A percentile compares a stretch with the other conserved stretches of the same genome.
These are phyloP conservation scores for Ectemnius lituratus DNA, from an alignment of 2,888 invertebrate species.

Conservation along the genomic window DNA sequence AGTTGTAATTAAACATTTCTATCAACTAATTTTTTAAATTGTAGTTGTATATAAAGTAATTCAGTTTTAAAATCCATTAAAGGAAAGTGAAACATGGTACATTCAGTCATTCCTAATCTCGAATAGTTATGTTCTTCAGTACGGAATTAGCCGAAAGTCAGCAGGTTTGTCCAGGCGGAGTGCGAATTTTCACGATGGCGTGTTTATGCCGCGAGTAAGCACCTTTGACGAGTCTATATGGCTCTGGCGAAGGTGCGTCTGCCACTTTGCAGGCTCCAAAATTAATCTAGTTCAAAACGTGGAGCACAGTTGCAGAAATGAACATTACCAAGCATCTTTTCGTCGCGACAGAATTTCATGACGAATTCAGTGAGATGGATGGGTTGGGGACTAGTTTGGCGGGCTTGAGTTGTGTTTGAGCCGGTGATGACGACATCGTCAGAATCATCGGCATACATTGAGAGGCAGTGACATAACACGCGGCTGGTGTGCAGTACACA, in stretches of 20 bases:
- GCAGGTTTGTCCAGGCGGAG: constrained; percentile 13
- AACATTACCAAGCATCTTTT: too few species aligned
- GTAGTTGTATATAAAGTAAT: too few species aligned
- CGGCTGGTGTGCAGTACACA: constrained; percentile 36
- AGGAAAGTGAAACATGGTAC: too few species aligned
- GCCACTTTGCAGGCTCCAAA: not conserved
- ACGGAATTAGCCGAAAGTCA: constrained; percentile 1
- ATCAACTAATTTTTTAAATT: too few species aligned
- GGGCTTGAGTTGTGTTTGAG: constrained; percentile 23
- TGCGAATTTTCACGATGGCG: constrained; percentile 37
- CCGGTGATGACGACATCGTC: constrained; percentile 52
- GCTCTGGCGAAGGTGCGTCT: not conserved
- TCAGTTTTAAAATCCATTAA: too few species aligned
- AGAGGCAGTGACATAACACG: constrained; percentile 56
- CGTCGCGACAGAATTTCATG: too few species aligned
- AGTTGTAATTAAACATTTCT: too few species aligned
- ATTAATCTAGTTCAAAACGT: too few species aligned
- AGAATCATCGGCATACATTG: constrained; percentile 57
- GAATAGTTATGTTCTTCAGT: not conserved
- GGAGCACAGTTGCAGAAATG: too few species aligned
- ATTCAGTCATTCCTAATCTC: too few species aligned
- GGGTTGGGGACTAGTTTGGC: not conserved
- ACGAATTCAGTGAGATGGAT: too few species aligned
- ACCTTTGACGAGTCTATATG: constrained; percentile 9
- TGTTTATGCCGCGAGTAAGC: constrained; percentile 35